Base-by-base conservation (phyloP, 2,113 vertebrate species). In the Silurus meridionalis region DNA sequence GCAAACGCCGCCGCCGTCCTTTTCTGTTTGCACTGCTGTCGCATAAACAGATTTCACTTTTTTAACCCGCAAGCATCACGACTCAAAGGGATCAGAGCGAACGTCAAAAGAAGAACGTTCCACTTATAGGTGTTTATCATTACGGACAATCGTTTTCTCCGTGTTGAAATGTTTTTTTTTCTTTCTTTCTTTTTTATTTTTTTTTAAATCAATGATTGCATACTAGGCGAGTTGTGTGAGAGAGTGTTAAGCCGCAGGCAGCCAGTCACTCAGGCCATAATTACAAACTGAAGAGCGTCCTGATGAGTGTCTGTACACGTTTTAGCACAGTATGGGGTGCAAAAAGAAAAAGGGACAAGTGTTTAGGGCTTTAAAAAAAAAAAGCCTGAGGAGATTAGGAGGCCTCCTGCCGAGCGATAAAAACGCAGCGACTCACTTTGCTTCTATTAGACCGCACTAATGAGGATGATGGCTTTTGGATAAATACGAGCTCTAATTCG, bases 231-330 rank as follows among this genome's bases (percentile, higher is more conserved):
- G 82, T 85, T 8, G 78, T 46, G 78, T 67, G 90, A 89, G 86
- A 93, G 92, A 90, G 87, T 50, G 87, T 46, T 90, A 74, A 94
- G 91, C 94, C 92, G 92, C 94, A 95, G 94, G 95, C 94, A 94
- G 94, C 93, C 93, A 85, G 93, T 94, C 94, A 94, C 94, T 95
- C 91, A 92, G 90, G 85, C 91, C 64, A 67, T 95, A 95, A 95
- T 95, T 95, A 94, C 93, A 89, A 87, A 71, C 90, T 88, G 92
- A 93, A 95, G 93, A 93, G 93, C 91, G 91, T 91, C 92, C 89
- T 88, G 91, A 92, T 92, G 91, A 92, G 92, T 15, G 53, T 93
- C 89, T 90, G 92, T 92, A 91, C 93, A 93, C 93, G 93, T 94
- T 93, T 92, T 91, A 85, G 87, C 94, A 90, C 94, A 13, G 93